phyloP scores from a whole-genome alignment of 1,140 invertebrate species.

The Lepidurus apus region DNA sequence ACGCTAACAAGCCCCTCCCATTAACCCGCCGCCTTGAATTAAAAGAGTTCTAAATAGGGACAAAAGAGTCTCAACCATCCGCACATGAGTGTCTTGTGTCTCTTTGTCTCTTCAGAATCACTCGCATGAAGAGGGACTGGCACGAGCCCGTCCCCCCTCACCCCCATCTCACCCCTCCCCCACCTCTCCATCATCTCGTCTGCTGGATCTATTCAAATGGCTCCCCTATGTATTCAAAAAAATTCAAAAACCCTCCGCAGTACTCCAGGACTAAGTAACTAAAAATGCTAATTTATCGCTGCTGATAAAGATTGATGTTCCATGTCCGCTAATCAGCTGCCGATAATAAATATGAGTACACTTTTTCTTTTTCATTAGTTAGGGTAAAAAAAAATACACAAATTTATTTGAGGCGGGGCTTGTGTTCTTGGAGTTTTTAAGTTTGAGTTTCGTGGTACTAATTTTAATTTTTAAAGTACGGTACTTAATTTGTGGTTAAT shows the following conservation, averaged over 20 bases:
- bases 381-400: too few relatives aligned
- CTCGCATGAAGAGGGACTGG: conserved; percentile 1
- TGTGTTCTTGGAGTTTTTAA: too few relatives aligned
- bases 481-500: neutral
- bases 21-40: neutral
- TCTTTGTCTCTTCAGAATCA: neutral
- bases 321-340: too few relatives aligned
- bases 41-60: conserved; percentile 2
- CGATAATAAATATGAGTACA: too few relatives aligned
- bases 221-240: neutral
- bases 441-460: too few relatives aligned
- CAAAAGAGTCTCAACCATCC: neutral
- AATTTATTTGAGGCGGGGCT: too few relatives aligned
- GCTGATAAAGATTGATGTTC: too few relatives aligned
- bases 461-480: too few relatives aligned
- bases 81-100: neutral
- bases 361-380: too few relatives aligned
- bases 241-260: too few relatives aligned
- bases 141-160: neutral
- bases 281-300: too few relatives aligned
- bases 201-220: neutral
- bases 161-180: neutral
- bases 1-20: neutral
- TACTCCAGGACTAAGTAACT: too few relatives aligned
- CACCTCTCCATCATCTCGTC: neutral